Conservation (phyloP, 2,797 vertebrate genomes). For the Gallinago stenura region DNA sequence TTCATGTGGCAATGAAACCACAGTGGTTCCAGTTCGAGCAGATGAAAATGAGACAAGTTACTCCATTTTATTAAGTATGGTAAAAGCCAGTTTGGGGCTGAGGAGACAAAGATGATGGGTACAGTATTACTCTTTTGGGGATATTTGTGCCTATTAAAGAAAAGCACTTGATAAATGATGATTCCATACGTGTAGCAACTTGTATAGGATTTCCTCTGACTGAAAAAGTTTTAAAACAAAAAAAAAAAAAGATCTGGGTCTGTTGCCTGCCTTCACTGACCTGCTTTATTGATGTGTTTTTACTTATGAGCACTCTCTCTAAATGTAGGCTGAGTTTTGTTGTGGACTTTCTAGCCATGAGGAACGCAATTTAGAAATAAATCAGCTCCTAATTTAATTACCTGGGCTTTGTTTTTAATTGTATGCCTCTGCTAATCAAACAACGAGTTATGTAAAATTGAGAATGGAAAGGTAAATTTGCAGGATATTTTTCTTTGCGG, state of each 20-base stretch:
- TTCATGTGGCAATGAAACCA: constrained; percentile 42
- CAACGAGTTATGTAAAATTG: neutral
- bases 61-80: neutral
- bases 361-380: neutral
- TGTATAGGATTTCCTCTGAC: neutral
- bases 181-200: neutral
- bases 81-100: constrained; percentile 19
- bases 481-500: neutral
- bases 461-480: neutral
- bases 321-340: neutral
- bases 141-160: neutral
- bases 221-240: neutral
- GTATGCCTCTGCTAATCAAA: neutral
- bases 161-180: neutral
- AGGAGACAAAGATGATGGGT: neutral
- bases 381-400: neutral
- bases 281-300: neutral
- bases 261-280: neutral
- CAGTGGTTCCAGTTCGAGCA: constrained; percentile 3
- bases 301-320: fast-evolving
- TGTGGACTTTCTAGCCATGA: neutral
- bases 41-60: constrained; percentile 33
- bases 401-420: constrained; percentile 24
- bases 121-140: neutral
- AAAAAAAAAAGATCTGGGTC: neutral